Conservation (phyloP, 2,113 vertebrate species). For the Gasterosteus aculeatus region DNA sequence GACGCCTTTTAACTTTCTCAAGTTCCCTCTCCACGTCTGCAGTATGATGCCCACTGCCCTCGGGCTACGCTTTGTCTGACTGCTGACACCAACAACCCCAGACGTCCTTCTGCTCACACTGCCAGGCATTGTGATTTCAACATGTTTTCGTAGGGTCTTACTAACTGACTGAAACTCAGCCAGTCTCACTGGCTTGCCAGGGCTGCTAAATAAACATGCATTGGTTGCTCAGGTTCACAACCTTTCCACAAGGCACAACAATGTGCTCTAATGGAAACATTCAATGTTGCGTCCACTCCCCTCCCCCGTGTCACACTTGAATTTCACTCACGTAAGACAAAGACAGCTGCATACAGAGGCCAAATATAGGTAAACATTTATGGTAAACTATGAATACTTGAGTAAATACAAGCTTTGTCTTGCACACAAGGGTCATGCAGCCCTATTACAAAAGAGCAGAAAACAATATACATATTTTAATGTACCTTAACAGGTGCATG, state of each 20-base stretch:
- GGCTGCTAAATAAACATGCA: slow-evolving; percentile 78
- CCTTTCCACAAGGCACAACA: slow-evolving; percentile 67
- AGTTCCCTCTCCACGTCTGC: too few relatives aligned
- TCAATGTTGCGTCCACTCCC: slow-evolving; percentile 53
- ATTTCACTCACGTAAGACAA: slow-evolving; percentile 66
- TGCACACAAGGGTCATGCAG: slow-evolving; percentile 60
- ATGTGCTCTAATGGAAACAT: slow-evolving; percentile 74
- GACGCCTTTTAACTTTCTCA: background rate
- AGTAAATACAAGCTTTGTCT: slow-evolving; percentile 62
- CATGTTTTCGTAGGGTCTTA: slow-evolving; percentile 42
- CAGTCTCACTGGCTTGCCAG: slow-evolving; percentile 53
- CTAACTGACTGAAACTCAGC: slow-evolving; percentile 62
- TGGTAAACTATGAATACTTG: slow-evolving; percentile 64
- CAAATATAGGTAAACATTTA: slow-evolving; percentile 59
- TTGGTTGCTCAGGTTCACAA: slow-evolving; percentile 73
- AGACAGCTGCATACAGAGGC: slow-evolving; percentile 47
- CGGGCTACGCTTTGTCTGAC: slow-evolving; percentile 28
- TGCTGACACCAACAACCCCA: slow-evolving; percentile 48
- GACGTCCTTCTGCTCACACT: slow-evolving; percentile 37
- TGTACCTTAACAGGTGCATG: slow-evolving; percentile 66
- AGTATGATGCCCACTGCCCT: background rate
- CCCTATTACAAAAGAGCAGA: slow-evolving; percentile 54
- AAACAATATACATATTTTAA: slow-evolving; percentile 72
- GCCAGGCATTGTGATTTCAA: slow-evolving; percentile 57
- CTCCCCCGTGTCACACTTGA: slow-evolving; percentile 49